Evolutionary conservation across 1,140 invertebrate species (phyloP).

Genomic region (Drosophila malerkotliana): DNA sequence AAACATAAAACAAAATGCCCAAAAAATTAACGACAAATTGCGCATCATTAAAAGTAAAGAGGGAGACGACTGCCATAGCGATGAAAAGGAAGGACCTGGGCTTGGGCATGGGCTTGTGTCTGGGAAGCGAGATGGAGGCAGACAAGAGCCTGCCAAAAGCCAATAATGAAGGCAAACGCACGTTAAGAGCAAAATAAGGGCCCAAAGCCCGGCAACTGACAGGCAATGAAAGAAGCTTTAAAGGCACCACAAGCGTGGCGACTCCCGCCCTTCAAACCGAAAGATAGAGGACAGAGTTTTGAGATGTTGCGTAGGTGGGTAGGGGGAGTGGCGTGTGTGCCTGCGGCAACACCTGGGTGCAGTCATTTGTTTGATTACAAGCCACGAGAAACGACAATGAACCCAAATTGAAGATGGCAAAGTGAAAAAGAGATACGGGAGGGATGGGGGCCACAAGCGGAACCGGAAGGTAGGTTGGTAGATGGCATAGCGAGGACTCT

Average conservation of each 20-base stretch:
- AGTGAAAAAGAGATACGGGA: conserved; percentile 12
- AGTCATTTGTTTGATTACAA: conserved; percentile 80
- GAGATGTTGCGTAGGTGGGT: conserved; percentile 9
- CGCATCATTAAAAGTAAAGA: conserved; percentile 75
- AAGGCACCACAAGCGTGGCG: conserved; percentile 6
- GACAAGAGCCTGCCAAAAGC: conserved; percentile 42
- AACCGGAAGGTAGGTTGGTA: neutral
- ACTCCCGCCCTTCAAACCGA: neutral
- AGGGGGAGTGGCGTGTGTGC: conserved; percentile 9
- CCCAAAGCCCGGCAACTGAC: conserved; percentile 28
- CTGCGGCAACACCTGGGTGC: conserved; percentile 61
- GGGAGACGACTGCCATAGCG: conserved; percentile 1
- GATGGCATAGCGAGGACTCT: neutral
- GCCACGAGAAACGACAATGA: conserved; percentile 57
- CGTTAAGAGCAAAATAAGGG: conserved; percentile 30
- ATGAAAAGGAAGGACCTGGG: neutral
- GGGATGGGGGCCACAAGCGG: neutral
- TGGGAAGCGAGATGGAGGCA: neutral
- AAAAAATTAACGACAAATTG: conserved; percentile 80
- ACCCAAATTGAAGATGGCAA: conserved; percentile 40
- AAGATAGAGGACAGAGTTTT: neutral
- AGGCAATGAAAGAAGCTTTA: conserved; percentile 43
- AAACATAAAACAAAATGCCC: conserved; percentile 77
- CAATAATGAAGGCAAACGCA: conserved; percentile 48
- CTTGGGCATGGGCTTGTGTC: no score